Evolutionary conservation across 2,113 vertebrate genomes (phyloP).

Genomic region (Hippocampus guttulatus): DNA sequence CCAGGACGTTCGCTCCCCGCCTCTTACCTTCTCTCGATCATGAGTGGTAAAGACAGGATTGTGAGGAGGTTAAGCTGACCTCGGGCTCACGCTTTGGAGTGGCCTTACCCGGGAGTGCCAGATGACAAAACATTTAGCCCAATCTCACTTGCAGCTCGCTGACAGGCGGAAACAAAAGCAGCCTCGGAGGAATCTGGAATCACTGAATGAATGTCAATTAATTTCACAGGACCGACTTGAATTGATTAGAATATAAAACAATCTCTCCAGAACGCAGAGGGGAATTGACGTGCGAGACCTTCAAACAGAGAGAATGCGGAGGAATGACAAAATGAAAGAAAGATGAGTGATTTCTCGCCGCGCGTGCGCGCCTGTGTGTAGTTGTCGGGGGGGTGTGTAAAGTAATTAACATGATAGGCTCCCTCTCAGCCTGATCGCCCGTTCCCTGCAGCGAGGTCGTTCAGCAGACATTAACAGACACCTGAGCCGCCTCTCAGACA

Average conservation of each 20-base stretch:
- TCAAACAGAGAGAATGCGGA: conserved; percentile 58
- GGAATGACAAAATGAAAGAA: conserved; percentile 65
- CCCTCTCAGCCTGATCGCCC: conserved; percentile 69
- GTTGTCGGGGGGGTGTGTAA: conserved; percentile 67
- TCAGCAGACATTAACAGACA: conserved; percentile 66
- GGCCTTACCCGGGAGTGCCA: conserved; percentile 61
- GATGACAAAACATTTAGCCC: conserved; percentile 73
- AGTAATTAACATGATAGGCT: conserved; percentile 75
- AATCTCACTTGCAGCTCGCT: conserved; percentile 65
- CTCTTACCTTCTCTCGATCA: conserved; percentile 5
- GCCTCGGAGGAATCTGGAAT: conserved; percentile 66
- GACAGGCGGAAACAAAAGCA: conserved; percentile 71
- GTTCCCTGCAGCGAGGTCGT: conserved; percentile 73
- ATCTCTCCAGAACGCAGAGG: conserved; percentile 71
- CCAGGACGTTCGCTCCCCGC: conserved; percentile 28
- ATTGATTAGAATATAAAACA: conserved; percentile 76
- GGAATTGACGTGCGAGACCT: conserved; percentile 73
- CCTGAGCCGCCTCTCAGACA: conserved; percentile 62
- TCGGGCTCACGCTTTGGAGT: conserved; percentile 58
- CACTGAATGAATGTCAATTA: conserved; percentile 74
- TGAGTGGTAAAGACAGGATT: conserved; percentile 32
- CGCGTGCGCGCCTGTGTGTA: conserved; percentile 36
- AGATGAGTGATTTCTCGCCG: conserved; percentile 40
- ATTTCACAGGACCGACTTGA: conserved; percentile 67
- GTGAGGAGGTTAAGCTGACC: conserved; percentile 63